Conservation (phyloP, 1,140 invertebrate species). For the Anadara kagoshimensis region DNA sequence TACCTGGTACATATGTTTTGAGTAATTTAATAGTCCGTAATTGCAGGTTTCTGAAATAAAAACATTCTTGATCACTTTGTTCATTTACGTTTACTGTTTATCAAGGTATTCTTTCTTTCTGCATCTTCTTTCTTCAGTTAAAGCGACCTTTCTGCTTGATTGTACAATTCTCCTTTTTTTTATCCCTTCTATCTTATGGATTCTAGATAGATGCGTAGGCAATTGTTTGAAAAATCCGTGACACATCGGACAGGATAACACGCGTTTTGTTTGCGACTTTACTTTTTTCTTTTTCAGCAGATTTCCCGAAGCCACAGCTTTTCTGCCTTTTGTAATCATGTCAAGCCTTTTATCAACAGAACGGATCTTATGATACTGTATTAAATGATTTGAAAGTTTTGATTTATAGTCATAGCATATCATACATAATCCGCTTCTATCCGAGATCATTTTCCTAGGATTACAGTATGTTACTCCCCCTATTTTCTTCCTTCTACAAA, state of each 20-base stretch:
- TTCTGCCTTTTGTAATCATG: not conserved
- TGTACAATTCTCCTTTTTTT: not conserved
- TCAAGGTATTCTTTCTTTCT: constrained; percentile 3
- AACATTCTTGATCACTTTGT: no score
- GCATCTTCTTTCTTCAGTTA: not conserved
- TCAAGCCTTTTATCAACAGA: not conserved
- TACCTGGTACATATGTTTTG: no score
- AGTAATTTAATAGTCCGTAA: no score
- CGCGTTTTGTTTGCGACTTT: not conserved
- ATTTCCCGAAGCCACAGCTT: not conserved
- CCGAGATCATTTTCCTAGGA: not conserved
- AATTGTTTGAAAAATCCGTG: not conserved
- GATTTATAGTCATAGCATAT: not conserved
- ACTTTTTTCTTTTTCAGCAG: no score
- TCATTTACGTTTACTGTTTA: no score
- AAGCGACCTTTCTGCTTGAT: not conserved
- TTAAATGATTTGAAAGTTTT: constrained; percentile 8
- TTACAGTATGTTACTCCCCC: not conserved
- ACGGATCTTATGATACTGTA: not conserved
- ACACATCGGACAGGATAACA: not conserved
- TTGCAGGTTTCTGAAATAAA: no score
- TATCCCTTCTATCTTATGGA: not conserved
- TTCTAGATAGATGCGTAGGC: not conserved
- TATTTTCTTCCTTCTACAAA: not conserved
- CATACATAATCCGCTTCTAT: constrained; percentile 1